phyloP scores from a whole-genome alignment of 2,797 vertebrate species.

The Enteromius treurensis region DNA sequence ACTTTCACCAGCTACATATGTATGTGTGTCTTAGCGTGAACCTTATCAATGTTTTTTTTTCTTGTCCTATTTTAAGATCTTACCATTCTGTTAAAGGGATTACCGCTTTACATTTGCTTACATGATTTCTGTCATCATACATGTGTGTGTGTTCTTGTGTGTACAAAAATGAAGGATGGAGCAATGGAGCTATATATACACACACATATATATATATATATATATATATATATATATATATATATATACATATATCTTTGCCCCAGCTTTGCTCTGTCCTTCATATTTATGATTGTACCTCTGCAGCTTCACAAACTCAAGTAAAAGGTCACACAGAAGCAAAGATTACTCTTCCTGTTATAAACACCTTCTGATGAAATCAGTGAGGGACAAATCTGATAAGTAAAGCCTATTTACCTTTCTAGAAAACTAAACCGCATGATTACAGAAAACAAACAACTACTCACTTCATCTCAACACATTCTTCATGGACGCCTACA shows the following conservation, averaged over 20 bases:
- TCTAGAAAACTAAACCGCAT: not conserved
- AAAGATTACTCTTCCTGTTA: conserved; percentile 15
- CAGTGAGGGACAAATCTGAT: conserved; percentile 1
- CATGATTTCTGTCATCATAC: not conserved
- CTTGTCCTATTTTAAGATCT: conserved; percentile 20
- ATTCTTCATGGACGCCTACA: not conserved
- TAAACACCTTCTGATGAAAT: conserved; percentile 24
- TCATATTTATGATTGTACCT: conserved; percentile 12
- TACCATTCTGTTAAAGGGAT: conserved; percentile 14
- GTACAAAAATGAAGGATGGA: no score
- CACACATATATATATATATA: no score
- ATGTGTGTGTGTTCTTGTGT: not conserved
- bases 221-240: not conserved
- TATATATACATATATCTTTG: conserved; percentile 17
- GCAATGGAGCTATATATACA: no score
- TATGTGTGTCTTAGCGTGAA: conserved; percentile 26
- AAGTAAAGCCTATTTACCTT: not conserved
- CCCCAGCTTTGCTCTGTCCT: conserved; percentile 11
- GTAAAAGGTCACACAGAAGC: conserved; percentile 19
- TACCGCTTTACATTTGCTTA: conserved; percentile 20
- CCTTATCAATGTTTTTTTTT: not conserved
- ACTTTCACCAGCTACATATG: conserved; percentile 6
- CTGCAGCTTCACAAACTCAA: conserved; percentile 7
- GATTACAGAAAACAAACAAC: not conserved
- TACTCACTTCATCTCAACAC: not conserved